A percentile compares a stretch with the other conserved stretches of the same genome.
Evolutionary conservation across 2,888 invertebrate species (phyloP).

Genomic region (Spodoptera littoralis): DNA sequence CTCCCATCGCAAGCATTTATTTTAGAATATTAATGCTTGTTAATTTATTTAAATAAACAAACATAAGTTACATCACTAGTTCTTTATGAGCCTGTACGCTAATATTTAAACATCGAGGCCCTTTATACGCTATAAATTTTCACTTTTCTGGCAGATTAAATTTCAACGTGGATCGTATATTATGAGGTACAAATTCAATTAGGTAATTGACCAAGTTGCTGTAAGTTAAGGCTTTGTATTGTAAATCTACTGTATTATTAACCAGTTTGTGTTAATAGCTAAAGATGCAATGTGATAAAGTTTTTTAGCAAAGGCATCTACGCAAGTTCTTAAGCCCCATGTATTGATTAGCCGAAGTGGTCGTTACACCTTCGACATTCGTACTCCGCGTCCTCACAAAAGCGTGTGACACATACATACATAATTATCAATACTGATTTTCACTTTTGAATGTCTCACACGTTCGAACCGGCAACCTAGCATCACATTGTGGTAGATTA

Average conservation of each 20-base stretch:
- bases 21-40: constrained; percentile 31
- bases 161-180: constrained; percentile 7
- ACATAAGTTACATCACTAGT: constrained; percentile 35
- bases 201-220: background rate
- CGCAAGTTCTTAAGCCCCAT: no score
- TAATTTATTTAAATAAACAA: constrained; percentile 44
- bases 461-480: constrained; percentile 45
- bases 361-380: constrained; percentile 1
- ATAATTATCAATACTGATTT: constrained; percentile 51
- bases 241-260: no score
- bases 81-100: constrained; percentile 5
- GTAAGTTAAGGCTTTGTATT: background rate
- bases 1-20: constrained; percentile 19
- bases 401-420: constrained; percentile 49
- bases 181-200: background rate
- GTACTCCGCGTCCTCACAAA: constrained; percentile 32
- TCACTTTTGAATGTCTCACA: constrained; percentile 54
- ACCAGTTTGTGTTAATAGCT: no score
- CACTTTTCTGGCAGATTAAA: constrained; percentile 18
- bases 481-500: constrained; percentile 75
- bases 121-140: constrained; percentile 20
- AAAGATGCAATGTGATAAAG: no score
- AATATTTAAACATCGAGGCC: constrained; percentile 6
- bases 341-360: constrained; percentile 6
- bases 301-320: no score